Base-by-base conservation (phyloP, 2,888 invertebrate genomes). In the Spisula solida region DNA sequence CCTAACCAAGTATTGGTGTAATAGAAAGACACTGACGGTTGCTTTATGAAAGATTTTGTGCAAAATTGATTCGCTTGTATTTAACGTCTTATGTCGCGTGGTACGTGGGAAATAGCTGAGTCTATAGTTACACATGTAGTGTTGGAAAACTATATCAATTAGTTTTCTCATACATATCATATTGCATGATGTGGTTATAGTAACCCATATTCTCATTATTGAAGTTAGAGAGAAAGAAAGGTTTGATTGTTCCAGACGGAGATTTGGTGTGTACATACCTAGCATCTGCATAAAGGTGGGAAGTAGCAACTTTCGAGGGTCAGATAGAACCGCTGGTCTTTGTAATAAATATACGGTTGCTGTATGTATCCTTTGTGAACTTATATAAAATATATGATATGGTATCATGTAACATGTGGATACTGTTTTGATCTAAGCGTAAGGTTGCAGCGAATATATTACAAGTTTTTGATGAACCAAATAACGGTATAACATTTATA, bases 141-240 rank as follows among this genome's bases (percentile, higher is more conserved):
- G 70, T 75, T 70, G 83, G 83, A 70, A 83, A 83, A 70, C 29
- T 75, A 75, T 48, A 48, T n/a, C 25, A 47, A 47, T 48, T 16
- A 2, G 47, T 47, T 25, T 83, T 83, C 83, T 83, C 83, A 83
- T 83, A 83, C 51, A 48, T 70, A 83, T 83, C 83, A 51, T 51
- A 48, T 83, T 83, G 70, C 83, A 75, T 20, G 20, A 29, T 10
- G 31, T 31, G 31, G 18, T 75, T 75, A 70, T 10, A 29, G 25
- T 25, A 25, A 25, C 25, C n/a, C 20, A 10, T 25, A 25, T n/a
- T 25, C 60, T 25, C 25, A 25, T 66, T n/a, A 66, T 66, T 66
- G 60, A 66, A 66, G 60, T 66, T 66, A 8, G 31, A 31, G 34
- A 75, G 75, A n/a, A n/a, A 75, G 75, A 75, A 75, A 66, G 6